Base-by-base conservation (phyloP, 2,888 invertebrate species). In the Leucophenga maculata region DNA sequence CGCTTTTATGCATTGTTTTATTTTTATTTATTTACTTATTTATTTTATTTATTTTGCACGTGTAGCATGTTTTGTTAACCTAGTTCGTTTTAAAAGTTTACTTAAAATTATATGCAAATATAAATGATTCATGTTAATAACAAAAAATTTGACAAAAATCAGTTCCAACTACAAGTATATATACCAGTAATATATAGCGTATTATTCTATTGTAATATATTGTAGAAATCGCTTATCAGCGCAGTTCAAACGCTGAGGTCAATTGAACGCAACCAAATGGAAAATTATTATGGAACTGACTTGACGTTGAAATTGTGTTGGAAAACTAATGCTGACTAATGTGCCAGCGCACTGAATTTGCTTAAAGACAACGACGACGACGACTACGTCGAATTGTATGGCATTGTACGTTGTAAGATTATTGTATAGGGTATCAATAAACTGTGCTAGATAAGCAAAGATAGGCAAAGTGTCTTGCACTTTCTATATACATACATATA, bases 241-340 rank as follows among this genome's bases (percentile, higher is more conserved):
- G 74, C 74, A 75, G 80, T 77, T 79, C 80, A 82, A 71, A 59
- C 73, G 62, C 69, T 46, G 70, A 71, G 80, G 83, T 80, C 80
- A 80, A 80, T 80, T 80, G 69, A 72, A 75, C 71, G 67, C 62
- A 69, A 59, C 65, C 71, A 60, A 55, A 57, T 54, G 46, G 31
- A 68, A 22, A 59, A 66, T 66, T 59, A 59, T 59, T 32, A 59
- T 16, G 26, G n/a, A 62, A 48, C n/a, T n/a, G n/a, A 60, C 75
- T n/a, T 76, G 78, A 81, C 75, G 79, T 78, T 50, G 54, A 68
- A 31, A 65, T 55, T 39, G 11, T 44, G 26, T 20, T 18, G 60
- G 11, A 18, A 11, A 16, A 32, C 16, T 18, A 72, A 22, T 65
- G 77, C 70, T 76, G 72, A 82, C 81, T 81, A 80, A 82, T 75